Conservation (phyloP, 2,797 vertebrate genomes). For the Chelidonichthys spinosus region DNA sequence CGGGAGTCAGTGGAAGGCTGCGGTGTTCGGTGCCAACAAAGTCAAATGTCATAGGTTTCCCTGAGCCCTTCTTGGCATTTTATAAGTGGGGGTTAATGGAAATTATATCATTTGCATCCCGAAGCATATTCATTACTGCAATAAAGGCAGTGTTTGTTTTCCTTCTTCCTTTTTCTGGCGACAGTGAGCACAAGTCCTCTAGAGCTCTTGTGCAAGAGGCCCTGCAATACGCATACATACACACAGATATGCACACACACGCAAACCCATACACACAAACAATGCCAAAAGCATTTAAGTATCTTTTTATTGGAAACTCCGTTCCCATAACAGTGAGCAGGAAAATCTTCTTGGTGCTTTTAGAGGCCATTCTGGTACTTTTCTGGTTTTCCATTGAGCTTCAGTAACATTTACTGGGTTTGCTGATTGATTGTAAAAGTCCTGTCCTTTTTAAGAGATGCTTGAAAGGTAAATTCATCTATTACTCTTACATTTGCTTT, state of each 20-base stretch:
- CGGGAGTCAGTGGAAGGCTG: constrained; percentile 30
- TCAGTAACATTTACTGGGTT: constrained; percentile 30
- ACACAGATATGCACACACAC: constrained; percentile 18
- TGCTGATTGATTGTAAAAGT: constrained; percentile 35
- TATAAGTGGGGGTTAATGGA: constrained; percentile 62
- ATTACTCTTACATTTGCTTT: constrained; percentile 38
- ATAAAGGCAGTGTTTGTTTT: constrained; percentile 79
- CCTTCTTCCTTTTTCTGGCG: constrained; percentile 57
- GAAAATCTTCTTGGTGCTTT: constrained; percentile 37
- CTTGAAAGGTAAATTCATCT: constrained; percentile 8
- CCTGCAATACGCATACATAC: constrained; percentile 43
- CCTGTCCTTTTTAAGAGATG: constrained; percentile 26
- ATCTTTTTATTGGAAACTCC: constrained; percentile 59
- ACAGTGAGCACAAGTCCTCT: constrained; percentile 42
- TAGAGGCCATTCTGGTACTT: constrained; percentile 43
- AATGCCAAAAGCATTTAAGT: constrained; percentile 46
- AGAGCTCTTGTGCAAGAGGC: constrained; percentile 42
- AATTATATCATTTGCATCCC: constrained; percentile 66
- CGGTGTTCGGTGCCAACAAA: constrained; percentile 59
- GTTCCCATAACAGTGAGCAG: constrained; percentile 63
- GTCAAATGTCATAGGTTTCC: constrained; percentile 80
- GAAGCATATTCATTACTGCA: constrained; percentile 75
- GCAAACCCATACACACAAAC: constrained; percentile 35
- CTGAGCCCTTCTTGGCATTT: constrained; percentile 71
- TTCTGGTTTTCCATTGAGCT: neutral